Conservation (phyloP, 2,888 invertebrate genomes). For the Catotricha subobsoleta region DNA sequence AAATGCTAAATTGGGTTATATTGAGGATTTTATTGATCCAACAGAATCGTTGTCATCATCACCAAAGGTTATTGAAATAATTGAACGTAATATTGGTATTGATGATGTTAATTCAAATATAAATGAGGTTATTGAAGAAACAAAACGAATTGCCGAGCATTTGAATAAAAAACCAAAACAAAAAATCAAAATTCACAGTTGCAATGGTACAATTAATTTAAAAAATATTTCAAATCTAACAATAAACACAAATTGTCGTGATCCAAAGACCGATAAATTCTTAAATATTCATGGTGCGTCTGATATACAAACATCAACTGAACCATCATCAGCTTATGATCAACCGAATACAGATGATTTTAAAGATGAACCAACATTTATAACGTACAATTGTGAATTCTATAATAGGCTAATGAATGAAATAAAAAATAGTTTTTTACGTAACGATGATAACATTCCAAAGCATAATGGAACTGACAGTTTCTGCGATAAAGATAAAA, state of each 20-base stretch:
- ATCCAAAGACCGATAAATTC: constrained; percentile 19
- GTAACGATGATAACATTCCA: constrained; percentile 8
- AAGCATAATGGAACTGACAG: no score
- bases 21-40: neutral
- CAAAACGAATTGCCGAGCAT: no score
- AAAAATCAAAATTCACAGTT: constrained; percentile 28
- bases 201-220: constrained; percentile 28
- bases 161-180: no score
- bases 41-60: neutral
- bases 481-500: constrained; percentile 8
- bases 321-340: neutral
- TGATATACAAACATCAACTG: no score
- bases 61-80: no score
- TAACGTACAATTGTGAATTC: constrained; percentile 25
- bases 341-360: neutral
- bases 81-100: neutral
- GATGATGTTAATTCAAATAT: neutral
- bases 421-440: constrained; percentile 24
- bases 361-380: constrained; percentile 16
- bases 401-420: constrained; percentile 27
- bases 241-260: constrained; percentile 22
- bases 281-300: no score
- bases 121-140: neutral
- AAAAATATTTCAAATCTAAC: constrained; percentile 28
- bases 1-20: constrained; percentile 18